These are phyloP conservation scores for Nothoprocta pentlandii DNA, from an alignment of 2,113 vertebrate genomes.

Conservation along the genomic window DNA sequence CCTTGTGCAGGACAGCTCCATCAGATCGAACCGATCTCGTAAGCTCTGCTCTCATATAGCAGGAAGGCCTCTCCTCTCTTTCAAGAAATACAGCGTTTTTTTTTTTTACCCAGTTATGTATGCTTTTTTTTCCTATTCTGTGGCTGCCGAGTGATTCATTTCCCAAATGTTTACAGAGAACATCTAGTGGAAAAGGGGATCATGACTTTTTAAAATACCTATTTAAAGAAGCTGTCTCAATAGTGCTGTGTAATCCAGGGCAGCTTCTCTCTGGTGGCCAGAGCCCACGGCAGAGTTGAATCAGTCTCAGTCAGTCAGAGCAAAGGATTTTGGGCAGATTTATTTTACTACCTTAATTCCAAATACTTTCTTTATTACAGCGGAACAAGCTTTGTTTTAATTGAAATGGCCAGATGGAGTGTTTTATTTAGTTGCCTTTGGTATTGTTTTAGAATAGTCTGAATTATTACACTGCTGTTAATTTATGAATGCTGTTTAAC, in stretches of 20 bases:
- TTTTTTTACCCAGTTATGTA: not conserved
- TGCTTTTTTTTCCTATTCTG: not conserved
- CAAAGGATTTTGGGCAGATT: not conserved
- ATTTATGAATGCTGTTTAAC: conserved; percentile 55
- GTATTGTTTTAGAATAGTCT: conserved; percentile 21
- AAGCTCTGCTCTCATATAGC: not conserved
- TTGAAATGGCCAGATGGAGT: conserved; percentile 18
- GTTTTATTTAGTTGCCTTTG: conserved; percentile 32
- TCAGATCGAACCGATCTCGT: not conserved
- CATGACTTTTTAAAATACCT: conserved; percentile 58
- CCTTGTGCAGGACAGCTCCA: not conserved
- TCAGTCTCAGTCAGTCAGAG: conserved; percentile 23
- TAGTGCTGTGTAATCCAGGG: conserved; percentile 41
- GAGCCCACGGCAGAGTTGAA: not conserved
- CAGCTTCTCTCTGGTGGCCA: conserved; percentile 6
- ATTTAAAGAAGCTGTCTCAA: conserved; percentile 55
- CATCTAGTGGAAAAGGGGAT: conserved; percentile 50
- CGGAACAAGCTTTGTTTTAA: conserved; percentile 37
- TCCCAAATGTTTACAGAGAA: conserved; percentile 66
- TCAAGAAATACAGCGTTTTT: conserved; percentile 7
- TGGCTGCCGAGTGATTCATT: conserved; percentile 41
- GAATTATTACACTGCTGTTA: conserved; percentile 39
- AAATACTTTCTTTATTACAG: conserved; percentile 10
- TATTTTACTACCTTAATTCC: conserved; percentile 34
- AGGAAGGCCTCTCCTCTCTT: not conserved